A percentile compares a stretch with the other conserved stretches of the same genome.
Conservation (phyloP, 37 sponge, comb jelly and placozoan genomes). For the Agelas oroides region DNA sequence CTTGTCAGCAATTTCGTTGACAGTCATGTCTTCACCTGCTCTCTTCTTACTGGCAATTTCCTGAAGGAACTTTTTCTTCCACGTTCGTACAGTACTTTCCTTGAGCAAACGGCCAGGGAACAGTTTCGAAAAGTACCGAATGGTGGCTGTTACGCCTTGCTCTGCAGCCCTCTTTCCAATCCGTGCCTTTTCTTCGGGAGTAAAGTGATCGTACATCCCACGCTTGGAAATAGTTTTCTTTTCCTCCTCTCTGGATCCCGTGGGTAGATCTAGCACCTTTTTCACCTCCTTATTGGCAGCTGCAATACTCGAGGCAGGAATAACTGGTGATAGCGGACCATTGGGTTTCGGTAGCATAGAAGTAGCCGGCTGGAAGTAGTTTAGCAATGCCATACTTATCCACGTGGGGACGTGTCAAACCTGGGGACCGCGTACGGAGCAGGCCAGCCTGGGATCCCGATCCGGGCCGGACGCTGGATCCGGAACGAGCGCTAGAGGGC, state of each 20-base stretch:
- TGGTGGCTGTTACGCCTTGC: not conserved
- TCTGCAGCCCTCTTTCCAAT: slow-evolving; percentile 22
- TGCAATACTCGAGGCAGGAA: slow-evolving; percentile 16
- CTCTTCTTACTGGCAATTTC: not conserved
- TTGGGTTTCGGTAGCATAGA: not conserved
- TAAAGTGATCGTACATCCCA: slow-evolving; percentile 16
- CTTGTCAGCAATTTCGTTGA: slow-evolving; percentile 30
- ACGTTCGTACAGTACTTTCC: slow-evolving; percentile 15
- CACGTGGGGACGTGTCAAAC: too few relatives aligned
- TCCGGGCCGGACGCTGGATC: too few relatives aligned
- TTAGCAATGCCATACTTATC: not conserved
- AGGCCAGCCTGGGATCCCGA: too few relatives aligned
- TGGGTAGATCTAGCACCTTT: not conserved
- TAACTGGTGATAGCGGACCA: not conserved
- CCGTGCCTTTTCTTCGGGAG: slow-evolving; percentile 17
- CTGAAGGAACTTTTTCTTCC: slow-evolving; percentile 7
- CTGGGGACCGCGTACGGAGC: too few relatives aligned
- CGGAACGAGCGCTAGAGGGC: too few relatives aligned
- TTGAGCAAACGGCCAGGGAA: too few relatives aligned
- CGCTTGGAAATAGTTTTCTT: not conserved
- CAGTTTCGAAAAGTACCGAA: not conserved
- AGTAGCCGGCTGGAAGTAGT: not conserved
- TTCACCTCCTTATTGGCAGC: slow-evolving; percentile 36
- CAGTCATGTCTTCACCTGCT: slow-evolving; percentile 1
- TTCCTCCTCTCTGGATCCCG: not conserved